phyloP scores from a whole-genome alignment of 1,140 invertebrate genomes.

The Hypsibius dujardini region DNA sequence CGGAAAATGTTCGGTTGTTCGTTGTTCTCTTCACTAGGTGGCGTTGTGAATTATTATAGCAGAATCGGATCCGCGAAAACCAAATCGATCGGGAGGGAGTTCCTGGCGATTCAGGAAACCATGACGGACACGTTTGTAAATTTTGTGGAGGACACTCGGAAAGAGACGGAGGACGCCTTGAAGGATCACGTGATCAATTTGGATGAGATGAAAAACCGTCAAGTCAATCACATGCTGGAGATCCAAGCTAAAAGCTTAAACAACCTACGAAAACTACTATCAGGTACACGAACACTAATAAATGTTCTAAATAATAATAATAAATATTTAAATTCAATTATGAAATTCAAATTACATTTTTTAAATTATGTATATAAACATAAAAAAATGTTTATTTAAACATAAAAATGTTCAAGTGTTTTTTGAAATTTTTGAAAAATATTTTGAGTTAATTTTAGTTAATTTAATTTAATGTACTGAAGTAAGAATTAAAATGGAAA shows the following conservation, averaged over 20 bases:
- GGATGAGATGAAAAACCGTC: not conserved
- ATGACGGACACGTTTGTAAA: not conserved
- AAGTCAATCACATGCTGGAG: not conserved
- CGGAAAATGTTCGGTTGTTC: not conserved
- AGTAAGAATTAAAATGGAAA: too few species aligned
- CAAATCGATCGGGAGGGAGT: not conserved
- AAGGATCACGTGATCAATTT: not conserved
- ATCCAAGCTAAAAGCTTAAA: constrained; percentile 8
- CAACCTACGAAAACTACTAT: not conserved
- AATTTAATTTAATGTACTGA: too few species aligned
- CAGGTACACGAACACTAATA: too few species aligned
- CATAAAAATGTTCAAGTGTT: too few species aligned
- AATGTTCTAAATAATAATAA: too few species aligned
- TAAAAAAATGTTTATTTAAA: too few species aligned
- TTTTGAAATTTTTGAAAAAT: too few species aligned
- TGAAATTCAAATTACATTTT: too few species aligned
- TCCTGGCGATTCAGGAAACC: not conserved
- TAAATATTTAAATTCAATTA: too few species aligned
- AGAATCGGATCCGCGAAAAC: not conserved
- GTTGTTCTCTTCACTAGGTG: not conserved
- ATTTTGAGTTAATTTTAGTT: too few species aligned
- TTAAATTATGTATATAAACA: too few species aligned
- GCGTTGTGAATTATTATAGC: too few species aligned
- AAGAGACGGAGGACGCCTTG: not conserved
- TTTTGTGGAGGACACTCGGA: not conserved